Percentiles rank a stretch among this genome's conserved stretches.
These are phyloP conservation scores for Thamnophis elegans DNA, from an alignment of 2,797 vertebrate genomes.

Conservation along the genomic window DNA sequence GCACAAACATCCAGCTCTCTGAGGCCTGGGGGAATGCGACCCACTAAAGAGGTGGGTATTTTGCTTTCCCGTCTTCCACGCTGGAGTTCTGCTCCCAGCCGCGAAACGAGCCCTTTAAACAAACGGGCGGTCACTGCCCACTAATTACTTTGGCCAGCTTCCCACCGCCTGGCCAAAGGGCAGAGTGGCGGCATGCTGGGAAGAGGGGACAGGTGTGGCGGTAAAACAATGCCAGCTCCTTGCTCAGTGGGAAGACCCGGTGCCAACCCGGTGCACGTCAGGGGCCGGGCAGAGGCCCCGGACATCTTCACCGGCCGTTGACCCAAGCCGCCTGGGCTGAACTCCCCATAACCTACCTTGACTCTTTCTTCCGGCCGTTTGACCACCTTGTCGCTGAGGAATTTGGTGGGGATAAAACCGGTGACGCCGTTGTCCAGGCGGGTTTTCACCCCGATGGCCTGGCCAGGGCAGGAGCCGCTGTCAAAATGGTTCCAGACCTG, in stretches of 20 bases:
- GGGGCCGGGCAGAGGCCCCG: not conserved
- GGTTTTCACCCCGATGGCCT: constrained; percentile 94
- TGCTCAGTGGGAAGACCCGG: not conserved
- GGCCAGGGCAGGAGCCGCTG: constrained; percentile 96
- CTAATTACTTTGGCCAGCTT: not conserved
- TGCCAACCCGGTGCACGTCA: not conserved
- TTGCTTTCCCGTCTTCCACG: not conserved
- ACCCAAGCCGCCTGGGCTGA: not conserved
- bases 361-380: constrained; percentile 97
- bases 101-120: not conserved
- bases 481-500: constrained; percentile 99
- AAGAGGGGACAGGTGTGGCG: not conserved
- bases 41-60: not conserved
- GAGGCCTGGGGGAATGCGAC: not conserved
- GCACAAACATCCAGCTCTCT: not conserved
- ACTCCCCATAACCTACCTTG: constrained; percentile 78
- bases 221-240: not conserved
- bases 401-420: constrained; percentile 98
- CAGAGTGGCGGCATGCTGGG: not conserved
- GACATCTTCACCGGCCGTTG: not conserved
- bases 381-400: constrained; percentile 96
- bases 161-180: not conserved
- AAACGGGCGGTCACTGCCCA: not conserved
- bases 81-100: not conserved
- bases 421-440: constrained; percentile 95